Conservation (phyloP, 2,888 invertebrate genomes). For the Lasioglossum figueresi region DNA sequence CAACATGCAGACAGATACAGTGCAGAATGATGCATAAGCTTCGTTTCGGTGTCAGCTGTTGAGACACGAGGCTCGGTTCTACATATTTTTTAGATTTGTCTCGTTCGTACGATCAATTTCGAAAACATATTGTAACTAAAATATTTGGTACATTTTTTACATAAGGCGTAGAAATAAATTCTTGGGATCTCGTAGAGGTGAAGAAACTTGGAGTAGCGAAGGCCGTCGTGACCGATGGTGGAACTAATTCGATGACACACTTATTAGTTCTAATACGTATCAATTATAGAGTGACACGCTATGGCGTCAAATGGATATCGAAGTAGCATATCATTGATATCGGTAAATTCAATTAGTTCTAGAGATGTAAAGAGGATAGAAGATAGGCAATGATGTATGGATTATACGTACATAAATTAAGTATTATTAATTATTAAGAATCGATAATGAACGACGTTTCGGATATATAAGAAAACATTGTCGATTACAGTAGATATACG, state of each 20-base stretch:
- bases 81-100: neutral
- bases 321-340: neutral
- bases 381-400: neutral
- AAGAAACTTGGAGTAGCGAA: neutral
- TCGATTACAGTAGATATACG: too few species aligned
- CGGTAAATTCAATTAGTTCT: neutral
- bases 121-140: neutral
- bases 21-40: neutral
- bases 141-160: neutral
- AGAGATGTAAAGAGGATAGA: neutral
- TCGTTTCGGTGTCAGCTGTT: neutral
- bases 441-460: too few species aligned
- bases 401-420: neutral
- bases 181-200: neutral
- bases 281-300: neutral
- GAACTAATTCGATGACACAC: constrained; percentile 7
- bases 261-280: neutral
- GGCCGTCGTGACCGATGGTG: neutral
- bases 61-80: neutral
- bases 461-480: too few species aligned
- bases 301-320: neutral
- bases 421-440: too few species aligned
- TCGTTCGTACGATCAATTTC: neutral
- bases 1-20: neutral
- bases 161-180: neutral